Percentiles rank a stretch among this genome's conserved stretches.
phyloP scores from a whole-genome alignment of 2,113 vertebrate species.

The Motacilla alba region DNA sequence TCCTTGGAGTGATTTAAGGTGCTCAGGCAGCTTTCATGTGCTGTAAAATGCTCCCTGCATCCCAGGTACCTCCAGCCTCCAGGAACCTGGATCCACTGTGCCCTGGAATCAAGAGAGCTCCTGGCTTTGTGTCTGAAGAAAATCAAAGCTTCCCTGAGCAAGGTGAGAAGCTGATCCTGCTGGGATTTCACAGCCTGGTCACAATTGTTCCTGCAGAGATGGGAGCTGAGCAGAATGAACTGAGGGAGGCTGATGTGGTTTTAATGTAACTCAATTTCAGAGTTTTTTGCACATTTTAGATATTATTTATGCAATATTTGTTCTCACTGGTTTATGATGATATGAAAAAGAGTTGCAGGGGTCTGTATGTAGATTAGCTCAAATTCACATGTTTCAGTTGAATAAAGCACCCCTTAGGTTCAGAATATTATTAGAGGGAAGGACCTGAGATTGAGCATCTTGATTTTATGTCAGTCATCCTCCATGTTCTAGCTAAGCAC shows the following conservation, averaged over 20 bases:
- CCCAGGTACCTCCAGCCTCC: constrained; percentile 93
- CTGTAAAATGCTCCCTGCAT: not conserved
- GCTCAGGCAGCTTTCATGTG: not conserved
- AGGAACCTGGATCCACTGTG: constrained; percentile 88
- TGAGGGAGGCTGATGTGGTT: not conserved
- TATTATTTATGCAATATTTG: not conserved
- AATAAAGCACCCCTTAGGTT: not conserved
- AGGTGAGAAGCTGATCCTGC: constrained; percentile 55
- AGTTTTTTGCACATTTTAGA: fast-evolving
- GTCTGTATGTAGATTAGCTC: not conserved
- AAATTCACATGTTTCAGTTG: not conserved
- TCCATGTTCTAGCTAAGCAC: not conserved
- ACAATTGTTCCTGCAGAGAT: fast-evolving
- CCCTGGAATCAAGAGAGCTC: constrained; percentile 94
- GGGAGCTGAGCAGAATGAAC: not conserved
- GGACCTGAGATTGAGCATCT: not conserved
- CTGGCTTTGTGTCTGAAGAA: constrained; percentile 94
- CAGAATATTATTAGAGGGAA: not conserved
- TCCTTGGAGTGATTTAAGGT: not conserved
- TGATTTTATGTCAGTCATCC: not conserved
- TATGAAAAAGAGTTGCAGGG: not conserved
- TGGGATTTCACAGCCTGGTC: not conserved
- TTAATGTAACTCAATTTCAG: not conserved
- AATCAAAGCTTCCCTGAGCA: constrained; percentile 83
- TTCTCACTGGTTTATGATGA: fast-evolving